A percentile compares a stretch with the other conserved stretches of the same genome.
These are phyloP conservation scores for Rhingia campestris DNA, from an alignment of 2,888 invertebrate species.

Conservation along the genomic window DNA sequence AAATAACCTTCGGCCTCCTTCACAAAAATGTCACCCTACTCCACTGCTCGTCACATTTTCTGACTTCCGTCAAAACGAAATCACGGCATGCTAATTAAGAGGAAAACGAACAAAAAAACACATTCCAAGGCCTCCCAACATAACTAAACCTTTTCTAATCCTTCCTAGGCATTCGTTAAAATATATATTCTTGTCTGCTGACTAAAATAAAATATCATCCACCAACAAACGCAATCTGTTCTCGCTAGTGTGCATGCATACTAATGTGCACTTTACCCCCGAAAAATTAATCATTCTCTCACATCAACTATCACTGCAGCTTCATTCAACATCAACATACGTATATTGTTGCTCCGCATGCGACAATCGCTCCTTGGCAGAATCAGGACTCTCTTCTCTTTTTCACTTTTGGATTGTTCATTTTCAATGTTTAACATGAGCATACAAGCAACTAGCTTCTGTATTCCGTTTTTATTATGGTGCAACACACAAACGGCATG, in stretches of 20 bases:
- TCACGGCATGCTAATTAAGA: no score
- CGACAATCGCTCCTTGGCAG: constrained; percentile 37
- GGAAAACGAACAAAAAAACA: no score
- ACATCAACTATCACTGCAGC: constrained; percentile 39
- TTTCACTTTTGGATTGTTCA: constrained; percentile 62
- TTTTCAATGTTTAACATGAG: constrained; percentile 67
- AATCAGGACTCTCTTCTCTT: constrained; percentile 36
- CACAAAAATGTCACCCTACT: no score
- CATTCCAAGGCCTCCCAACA: no score
- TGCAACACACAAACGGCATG: constrained; percentile 54
- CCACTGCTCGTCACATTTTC: no score
- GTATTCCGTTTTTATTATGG: constrained; percentile 32
- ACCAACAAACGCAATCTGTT: not conserved
- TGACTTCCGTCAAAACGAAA: no score
- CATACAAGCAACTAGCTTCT: constrained; percentile 54
- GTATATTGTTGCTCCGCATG: constrained; percentile 2
- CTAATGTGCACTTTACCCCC: constrained; percentile 35
- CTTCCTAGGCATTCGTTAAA: not conserved
- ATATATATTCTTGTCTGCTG: not conserved
- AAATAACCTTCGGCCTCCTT: no score
- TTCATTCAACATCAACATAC: constrained; percentile 26
- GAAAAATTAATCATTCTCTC: constrained; percentile 57
- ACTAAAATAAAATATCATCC: constrained; percentile 1
- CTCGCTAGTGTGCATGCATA: constrained; percentile 26
- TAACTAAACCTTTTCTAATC: not conserved